Conservation (phyloP, 1,140 invertebrate genomes). For the Steinernema khuongi region DNA sequence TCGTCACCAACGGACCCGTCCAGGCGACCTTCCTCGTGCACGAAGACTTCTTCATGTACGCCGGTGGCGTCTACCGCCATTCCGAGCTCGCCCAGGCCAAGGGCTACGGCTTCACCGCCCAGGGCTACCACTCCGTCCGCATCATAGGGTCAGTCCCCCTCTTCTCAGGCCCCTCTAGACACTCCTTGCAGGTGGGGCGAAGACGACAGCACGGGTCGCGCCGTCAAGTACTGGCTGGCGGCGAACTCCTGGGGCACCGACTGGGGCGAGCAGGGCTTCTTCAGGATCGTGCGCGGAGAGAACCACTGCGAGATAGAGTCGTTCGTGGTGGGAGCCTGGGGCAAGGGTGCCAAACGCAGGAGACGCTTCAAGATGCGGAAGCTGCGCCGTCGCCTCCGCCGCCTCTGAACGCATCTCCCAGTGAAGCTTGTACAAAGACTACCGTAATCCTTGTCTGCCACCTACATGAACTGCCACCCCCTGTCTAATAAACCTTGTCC, state of each 20-base stretch:
- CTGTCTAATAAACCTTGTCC: too few relatives aligned
- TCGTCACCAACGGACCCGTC: constrained; percentile 81
- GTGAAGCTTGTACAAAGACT: not conserved
- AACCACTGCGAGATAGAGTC: constrained; percentile 81
- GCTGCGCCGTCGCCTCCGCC: constrained; percentile 25
- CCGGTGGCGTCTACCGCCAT: constrained; percentile 73
- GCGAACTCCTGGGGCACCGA: constrained; percentile 79
- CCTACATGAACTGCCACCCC: too few relatives aligned
- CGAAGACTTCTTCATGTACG: constrained; percentile 83
- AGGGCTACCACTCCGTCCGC: constrained; percentile 79
- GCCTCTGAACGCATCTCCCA: not conserved
- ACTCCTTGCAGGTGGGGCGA: constrained; percentile 69
- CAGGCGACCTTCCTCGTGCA: constrained; percentile 84
- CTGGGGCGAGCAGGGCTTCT: constrained; percentile 83
- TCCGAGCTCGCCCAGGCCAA: constrained; percentile 63
- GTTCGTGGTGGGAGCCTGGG: constrained; percentile 72
- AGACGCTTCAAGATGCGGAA: constrained; percentile 43
- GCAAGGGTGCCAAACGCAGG: constrained; percentile 45
- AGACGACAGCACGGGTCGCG: constrained; percentile 66
- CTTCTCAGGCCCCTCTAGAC: not conserved
- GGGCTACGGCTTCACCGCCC: constrained; percentile 59
- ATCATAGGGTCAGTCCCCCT: constrained; percentile 68
- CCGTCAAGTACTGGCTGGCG: constrained; percentile 73
- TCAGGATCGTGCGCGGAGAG: constrained; percentile 71
- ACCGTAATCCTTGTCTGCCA: not conserved